Base-by-base conservation (phyloP, 2,888 invertebrate species). In the Lomographa bimaculata region DNA sequence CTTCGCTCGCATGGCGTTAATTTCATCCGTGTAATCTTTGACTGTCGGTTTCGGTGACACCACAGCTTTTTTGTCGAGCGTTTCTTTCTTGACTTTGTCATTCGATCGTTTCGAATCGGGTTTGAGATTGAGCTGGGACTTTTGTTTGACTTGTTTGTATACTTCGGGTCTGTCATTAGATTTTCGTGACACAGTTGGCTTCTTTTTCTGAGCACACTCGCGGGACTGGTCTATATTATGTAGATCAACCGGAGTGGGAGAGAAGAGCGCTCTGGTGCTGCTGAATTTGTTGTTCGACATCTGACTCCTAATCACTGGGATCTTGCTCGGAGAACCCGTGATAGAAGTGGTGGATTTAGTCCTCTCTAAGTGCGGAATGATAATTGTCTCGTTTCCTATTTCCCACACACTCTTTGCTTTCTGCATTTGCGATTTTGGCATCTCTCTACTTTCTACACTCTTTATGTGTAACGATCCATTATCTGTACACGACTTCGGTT, bases 301-400 rank as follows among this genome's bases (percentile, higher is more conserved):
- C 64, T 89, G 89, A 73, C 89, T 82, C 72, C 90, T 85, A 60
- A 89, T 89, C 82, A 92, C 90, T 66, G 92, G 92, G 75, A 92
- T 92, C 82, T 91, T 91, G 67, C 91, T 92, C 28, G 89, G 89
- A 80, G 91, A 91, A 57, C 89, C 85, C 78, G 90, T 77, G 80
- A 89, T 89, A 87, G 87, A 89, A 81, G 87, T 87, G 25, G 80
- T 82, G 32, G 90, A 90, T 61, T 73, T 85, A 12, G 90, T 89
- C 61, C 90, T 80, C 63, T 89, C 89, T 58, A 90, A 71, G 55
- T 70, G 76, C 20, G 83, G 61, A 53, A 83, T 67, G 23, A 57
- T 36, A 46, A 83, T 61, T 18, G 71, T 60, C 60, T 85, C 85
- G 41, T 81, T 89, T 45, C 90, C 84, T 56, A 90, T 77, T 74